Base-by-base conservation (phyloP, 2,888 invertebrate genomes). In the Acleris laterana region DNA sequence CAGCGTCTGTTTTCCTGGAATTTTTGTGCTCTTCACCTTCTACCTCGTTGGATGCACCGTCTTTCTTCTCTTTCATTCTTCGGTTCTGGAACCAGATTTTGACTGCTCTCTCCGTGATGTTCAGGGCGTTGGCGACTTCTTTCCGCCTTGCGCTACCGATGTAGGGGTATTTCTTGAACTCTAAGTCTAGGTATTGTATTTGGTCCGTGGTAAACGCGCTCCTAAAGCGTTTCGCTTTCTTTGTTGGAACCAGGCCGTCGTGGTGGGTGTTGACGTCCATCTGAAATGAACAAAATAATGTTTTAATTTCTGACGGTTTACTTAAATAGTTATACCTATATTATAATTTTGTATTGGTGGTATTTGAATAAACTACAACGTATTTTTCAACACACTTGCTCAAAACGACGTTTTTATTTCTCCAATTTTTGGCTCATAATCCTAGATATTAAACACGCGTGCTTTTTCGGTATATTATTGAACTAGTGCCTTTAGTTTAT, bases 11-110 rank as follows among this genome's bases (percentile, higher is more conserved):
- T 44, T 68, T 69, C 62, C 71, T 74, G 62, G 58, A 71, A 57
- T 69, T 61, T 32, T 57, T 75, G 69, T 71, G 71, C 44, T 77
- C 72, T 59, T 79, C 76, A 48, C 70, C 61, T 70, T 71, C 70
- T 46, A 51, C 49, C 62, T 84, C 81, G 64, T 78, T 80, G 17
- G 17, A 70, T 16, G 63, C 67, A 3, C 22, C 81, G 68, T 95
- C 94, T 78, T 95, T 95, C 79, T 96, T 96, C 77, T 93, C 92
- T 72, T 95, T 96, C 96, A 97, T 97, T 6, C 97, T 88, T 1
- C 96, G 91, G 81, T 97, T 97, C 81, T 97, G 97, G 78, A 97
- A 97, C 97, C 97, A 97, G 63, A 97, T 96, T 83, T 97, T 97
- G 38, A 97, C 95, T 72, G 96, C 96, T 62, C 95, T 89, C 77